Evolutionary conservation across 2,888 invertebrate species (phyloP), one percentile per base, ranked within the genome.

Genomic region (Dendrolimus houi): DNA sequence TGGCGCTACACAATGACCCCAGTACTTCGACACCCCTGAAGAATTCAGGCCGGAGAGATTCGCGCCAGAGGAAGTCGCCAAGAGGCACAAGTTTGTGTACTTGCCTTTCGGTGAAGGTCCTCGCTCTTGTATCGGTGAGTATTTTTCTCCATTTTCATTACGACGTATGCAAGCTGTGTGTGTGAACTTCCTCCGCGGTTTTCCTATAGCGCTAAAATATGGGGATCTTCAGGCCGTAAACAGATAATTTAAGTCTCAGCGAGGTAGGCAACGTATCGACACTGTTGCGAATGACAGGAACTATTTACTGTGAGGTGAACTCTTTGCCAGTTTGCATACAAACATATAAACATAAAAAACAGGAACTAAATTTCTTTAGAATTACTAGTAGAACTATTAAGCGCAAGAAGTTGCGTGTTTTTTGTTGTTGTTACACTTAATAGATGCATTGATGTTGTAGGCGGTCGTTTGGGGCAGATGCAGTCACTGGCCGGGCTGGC

Each of bases 401-500:
- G 29, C 29, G 29, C 29, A 29, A 29, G 29, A 29, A 29, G 29
- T 29, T 3, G 6, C 29, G 29, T 29, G 29, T 29, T 6, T 29
- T 17, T 17, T 17, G 3, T 29, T 6, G 3, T 6, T 29, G 29
- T 29, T 6, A 29, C 29, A 29, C 6, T 29, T 29, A 0, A 29
- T 29, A 6, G 29, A 29, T 29, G 29, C 29, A 47, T 10, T 8
- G 47, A 12, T 47, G 47, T 47, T 55, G 8, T 74, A 85, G 85
- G 83, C n/a, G 78, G 75, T 47, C 79, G 85, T 0, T 58, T 85
- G 55, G 85, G 85, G 0, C 62, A 74, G 53, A 83, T 85, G 84
- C 85, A 85, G 74, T 82, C 85, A 10, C 69, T 84, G 64, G 82
- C 85, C 0, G 85, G 85, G 2, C 68, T 85, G 56, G 83, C 83